Conservation (phyloP, 1,140 invertebrate species). For the Cotesia chilonis region DNA sequence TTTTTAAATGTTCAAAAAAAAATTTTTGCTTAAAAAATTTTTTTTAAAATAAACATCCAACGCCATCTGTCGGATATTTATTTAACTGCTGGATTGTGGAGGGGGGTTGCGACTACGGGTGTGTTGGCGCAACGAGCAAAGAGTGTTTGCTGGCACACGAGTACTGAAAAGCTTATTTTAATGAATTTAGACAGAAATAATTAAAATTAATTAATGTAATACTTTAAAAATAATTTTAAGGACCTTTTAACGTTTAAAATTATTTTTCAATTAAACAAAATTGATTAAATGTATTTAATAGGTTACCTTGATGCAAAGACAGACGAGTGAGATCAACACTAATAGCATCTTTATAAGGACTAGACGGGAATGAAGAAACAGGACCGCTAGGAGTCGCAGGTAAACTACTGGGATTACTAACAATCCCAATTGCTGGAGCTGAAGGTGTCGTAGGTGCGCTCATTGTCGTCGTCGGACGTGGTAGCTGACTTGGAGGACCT, state of each 20-base stretch:
- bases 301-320: constrained; percentile 48
- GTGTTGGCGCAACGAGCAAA: too few relatives aligned
- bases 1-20: too few relatives aligned
- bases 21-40: too few relatives aligned
- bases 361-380: constrained; percentile 38
- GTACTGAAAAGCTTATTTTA: too few relatives aligned
- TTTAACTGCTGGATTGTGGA: too few relatives aligned
- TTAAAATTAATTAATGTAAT: too few relatives aligned
- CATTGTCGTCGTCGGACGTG: constrained; percentile 56
- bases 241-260: background rate
- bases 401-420: constrained; percentile 33
- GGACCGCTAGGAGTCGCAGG: constrained; percentile 29
- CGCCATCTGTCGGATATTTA: too few relatives aligned
- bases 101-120: too few relatives aligned
- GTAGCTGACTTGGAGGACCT: constrained; percentile 51
- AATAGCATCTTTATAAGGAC: constrained; percentile 37
- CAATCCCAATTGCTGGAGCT: constrained; percentile 42
- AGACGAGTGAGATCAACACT: constrained; percentile 42
- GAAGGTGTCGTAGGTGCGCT: constrained; percentile 59
- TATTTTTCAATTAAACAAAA: background rate
- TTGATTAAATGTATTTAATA: background rate
- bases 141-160: too few relatives aligned
- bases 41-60: too few relatives aligned
- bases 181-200: too few relatives aligned
- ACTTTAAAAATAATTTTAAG: too few relatives aligned